These are phyloP conservation scores for Mirza zaza DNA, from an alignment of 2,113 vertebrate genomes.

Conservation along the genomic window DNA sequence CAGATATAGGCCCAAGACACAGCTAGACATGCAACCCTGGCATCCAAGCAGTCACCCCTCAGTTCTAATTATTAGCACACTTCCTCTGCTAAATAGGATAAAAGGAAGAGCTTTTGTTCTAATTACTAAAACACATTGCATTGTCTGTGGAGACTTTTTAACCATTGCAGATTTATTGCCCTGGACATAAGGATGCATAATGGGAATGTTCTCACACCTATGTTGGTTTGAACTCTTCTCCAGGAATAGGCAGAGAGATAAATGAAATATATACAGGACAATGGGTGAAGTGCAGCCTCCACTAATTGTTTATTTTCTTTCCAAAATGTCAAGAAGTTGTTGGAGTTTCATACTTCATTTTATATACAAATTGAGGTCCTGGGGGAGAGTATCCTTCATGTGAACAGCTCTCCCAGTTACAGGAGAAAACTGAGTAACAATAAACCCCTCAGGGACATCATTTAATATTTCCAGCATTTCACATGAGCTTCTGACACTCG, in stretches of 20 bases:
- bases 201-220: background rate
- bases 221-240: background rate
- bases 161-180: background rate
- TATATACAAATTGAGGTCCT: conserved; percentile 65
- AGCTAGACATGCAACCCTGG: background rate
- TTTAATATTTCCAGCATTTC: conserved; percentile 80
- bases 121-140: background rate
- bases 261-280: background rate
- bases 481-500: conserved; percentile 71
- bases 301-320: conserved; percentile 62
- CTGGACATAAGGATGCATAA: background rate
- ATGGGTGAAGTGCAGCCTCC: background rate
- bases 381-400: conserved; percentile 63
- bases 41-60: background rate
- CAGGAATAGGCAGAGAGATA: background rate
- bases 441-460: conserved; percentile 80
- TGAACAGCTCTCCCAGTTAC: conserved; percentile 70
- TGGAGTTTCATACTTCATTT: conserved; percentile 57
- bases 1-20: background rate
- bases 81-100: background rate
- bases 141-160: background rate
- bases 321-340: conserved; percentile 33
- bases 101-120: background rate
- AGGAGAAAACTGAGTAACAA: conserved; percentile 75
- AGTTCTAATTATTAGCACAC: background rate